Conservation (phyloP, 2,888 invertebrate genomes). For the Thyatira batis region DNA sequence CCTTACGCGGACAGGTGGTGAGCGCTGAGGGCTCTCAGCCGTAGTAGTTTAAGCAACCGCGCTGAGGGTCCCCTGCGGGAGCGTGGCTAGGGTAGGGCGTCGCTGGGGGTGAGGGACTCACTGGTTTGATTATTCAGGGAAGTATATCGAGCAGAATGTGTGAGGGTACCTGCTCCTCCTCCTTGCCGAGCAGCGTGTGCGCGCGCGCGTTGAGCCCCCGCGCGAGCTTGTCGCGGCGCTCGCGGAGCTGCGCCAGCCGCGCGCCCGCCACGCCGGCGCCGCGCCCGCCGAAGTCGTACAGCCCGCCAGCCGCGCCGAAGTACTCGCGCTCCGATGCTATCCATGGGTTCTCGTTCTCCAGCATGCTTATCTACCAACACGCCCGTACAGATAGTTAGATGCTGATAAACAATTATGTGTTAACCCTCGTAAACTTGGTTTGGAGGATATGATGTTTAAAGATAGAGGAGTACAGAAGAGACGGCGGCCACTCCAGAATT, state of each 20-base stretch:
- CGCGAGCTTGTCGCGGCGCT: conserved; percentile 85
- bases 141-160: no score
- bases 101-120: no score
- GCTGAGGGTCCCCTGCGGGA: no score
- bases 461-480: no score
- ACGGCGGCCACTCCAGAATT: neutral
- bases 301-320: conserved; percentile 88
- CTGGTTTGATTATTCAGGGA: no score
- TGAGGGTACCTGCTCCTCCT: conserved; percentile 88
- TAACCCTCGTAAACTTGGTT: no score
- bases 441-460: no score
- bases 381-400: neutral
- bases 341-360: conserved; percentile 86
- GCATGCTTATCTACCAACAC: conserved; percentile 51
- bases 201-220: conserved; percentile 85
- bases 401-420: no score
- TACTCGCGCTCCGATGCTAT: conserved; percentile 88
- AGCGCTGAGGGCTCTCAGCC: no score
- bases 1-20: no score
- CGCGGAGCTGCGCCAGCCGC: conserved; percentile 80
- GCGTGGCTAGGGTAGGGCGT: no score
- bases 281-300: conserved; percentile 86
- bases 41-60: no score
- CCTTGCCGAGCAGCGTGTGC: conserved; percentile 92
- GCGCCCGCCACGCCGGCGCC: conserved; percentile 82